phyloP scores from a whole-genome alignment of 2,888 invertebrate genomes.

The Cephus nigrinus region DNA sequence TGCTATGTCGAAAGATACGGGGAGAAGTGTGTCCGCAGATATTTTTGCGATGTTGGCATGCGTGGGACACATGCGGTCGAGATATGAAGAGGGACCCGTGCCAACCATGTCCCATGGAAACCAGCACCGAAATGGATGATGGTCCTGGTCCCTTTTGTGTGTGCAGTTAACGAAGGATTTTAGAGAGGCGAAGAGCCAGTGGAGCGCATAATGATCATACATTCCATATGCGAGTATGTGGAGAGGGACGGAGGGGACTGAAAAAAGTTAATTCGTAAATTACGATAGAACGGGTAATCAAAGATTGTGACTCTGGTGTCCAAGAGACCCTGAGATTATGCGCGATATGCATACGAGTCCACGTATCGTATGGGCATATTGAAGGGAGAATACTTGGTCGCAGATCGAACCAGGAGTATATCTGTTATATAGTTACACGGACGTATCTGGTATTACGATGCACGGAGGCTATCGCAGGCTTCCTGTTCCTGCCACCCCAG shows the following conservation, averaged over 20 bases:
- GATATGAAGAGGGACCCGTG: background rate
- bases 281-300: background rate
- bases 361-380: background rate
- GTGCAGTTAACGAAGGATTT: slow-evolving; percentile 42
- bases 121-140: slow-evolving; percentile 38
- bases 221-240: slow-evolving; percentile 32
- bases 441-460: background rate
- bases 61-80: slow-evolving; percentile 10
- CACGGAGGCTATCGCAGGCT: background rate
- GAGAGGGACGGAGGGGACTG: background rate
- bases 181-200: slow-evolving; percentile 38
- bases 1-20: background rate
- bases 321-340: background rate
- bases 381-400: background rate
- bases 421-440: background rate
- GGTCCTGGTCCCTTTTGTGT: slow-evolving; percentile 44
- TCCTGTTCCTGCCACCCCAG: background rate
- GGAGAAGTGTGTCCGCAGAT: slow-evolving; percentile 20
- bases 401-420: background rate
- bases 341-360: background rate
- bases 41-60: slow-evolving; percentile 39
- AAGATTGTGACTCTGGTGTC: too few species aligned
- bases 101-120: background rate
- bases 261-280: background rate
- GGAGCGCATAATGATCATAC: slow-evolving; percentile 53